Conservation (phyloP, 2,113 vertebrate species). For the Hepsetus odoe region DNA sequence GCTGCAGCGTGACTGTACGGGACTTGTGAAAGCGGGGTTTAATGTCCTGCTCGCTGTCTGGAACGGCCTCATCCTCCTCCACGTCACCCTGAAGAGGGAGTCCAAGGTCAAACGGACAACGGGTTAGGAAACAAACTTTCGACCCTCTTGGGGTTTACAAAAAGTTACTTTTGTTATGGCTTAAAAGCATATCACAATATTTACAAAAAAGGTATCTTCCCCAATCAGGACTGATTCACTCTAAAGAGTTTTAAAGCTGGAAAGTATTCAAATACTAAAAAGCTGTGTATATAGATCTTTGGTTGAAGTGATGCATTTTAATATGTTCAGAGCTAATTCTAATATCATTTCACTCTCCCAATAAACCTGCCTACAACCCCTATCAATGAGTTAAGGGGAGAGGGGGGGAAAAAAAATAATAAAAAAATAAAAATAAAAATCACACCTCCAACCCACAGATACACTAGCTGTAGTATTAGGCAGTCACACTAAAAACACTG, state of each 20-base stretch:
- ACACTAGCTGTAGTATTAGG: constrained; percentile 1
- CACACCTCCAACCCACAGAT: constrained; percentile 11
- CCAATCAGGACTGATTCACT: not conserved
- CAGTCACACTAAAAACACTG: not conserved
- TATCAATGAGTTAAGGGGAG: constrained; percentile 14
- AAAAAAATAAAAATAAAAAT: not conserved
- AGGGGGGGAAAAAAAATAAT: not conserved
- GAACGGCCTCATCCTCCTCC: constrained; percentile 52
- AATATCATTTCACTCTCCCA: not conserved
- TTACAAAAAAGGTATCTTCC: not conserved
- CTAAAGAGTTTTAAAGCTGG: not conserved
- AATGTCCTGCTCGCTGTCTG: constrained; percentile 95
- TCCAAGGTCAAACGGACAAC: not conserved
- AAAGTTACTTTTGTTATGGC: too few relatives aligned
- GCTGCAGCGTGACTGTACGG: constrained; percentile 90
- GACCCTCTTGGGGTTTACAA: too few relatives aligned
- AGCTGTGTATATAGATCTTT: not conserved
- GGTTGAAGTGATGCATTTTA: not conserved
- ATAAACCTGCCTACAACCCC: not conserved
- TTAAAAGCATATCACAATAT: not conserved
- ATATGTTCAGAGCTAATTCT: not conserved
- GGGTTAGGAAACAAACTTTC: too few relatives aligned
- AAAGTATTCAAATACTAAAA: not conserved
- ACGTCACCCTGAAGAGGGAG: constrained; percentile 80
- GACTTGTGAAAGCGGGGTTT: constrained; percentile 97